phyloP scores from a whole-genome alignment of 2,113 vertebrate genomes.

The Xiphorhynchus elegans region DNA sequence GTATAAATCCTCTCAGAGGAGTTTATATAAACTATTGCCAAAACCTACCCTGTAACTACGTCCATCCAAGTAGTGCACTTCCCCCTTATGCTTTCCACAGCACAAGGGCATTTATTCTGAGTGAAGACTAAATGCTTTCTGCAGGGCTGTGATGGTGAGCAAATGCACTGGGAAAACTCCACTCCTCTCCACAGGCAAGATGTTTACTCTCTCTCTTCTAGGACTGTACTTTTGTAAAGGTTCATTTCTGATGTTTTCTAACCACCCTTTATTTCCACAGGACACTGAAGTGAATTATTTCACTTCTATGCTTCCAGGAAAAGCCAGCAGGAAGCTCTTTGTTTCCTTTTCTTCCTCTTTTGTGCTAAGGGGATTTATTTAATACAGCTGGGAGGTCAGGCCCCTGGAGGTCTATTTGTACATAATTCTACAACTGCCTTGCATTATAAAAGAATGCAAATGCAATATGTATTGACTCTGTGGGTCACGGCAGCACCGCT shows the following conservation, averaged over 20 bases:
- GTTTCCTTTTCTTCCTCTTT: slow-evolving; percentile 53
- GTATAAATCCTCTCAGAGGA: not conserved
- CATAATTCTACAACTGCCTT: slow-evolving; percentile 28
- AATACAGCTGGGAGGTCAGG: slow-evolving; percentile 42
- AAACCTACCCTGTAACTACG: not conserved
- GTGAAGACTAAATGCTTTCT: not conserved
- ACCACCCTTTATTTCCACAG: not conserved
- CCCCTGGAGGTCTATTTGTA: slow-evolving; percentile 37
- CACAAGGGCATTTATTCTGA: not conserved
- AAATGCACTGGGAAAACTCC: not conserved
- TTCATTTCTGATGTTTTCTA: not conserved
- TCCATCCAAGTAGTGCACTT: not conserved
- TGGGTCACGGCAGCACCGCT: not conserved
- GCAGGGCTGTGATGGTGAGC: not conserved
- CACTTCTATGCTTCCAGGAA: slow-evolving; percentile 37
- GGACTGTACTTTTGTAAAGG: not conserved
- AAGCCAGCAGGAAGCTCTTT: slow-evolving; percentile 56
- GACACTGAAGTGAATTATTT: slow-evolving; percentile 16
- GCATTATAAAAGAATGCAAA: slow-evolving; percentile 68
- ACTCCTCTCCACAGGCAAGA: not conserved
- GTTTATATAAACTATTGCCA: not conserved
- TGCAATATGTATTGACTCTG: slow-evolving; percentile 7
- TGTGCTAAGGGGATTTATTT: slow-evolving; percentile 58
- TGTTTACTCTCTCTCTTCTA: not conserved
- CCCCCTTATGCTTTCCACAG: not conserved